Percentiles rank a stretch among this genome's conserved stretches.
Conservation (phyloP, 53 echinoderm and acorn worm genomes). For the Temnopleurus reevesii region DNA sequence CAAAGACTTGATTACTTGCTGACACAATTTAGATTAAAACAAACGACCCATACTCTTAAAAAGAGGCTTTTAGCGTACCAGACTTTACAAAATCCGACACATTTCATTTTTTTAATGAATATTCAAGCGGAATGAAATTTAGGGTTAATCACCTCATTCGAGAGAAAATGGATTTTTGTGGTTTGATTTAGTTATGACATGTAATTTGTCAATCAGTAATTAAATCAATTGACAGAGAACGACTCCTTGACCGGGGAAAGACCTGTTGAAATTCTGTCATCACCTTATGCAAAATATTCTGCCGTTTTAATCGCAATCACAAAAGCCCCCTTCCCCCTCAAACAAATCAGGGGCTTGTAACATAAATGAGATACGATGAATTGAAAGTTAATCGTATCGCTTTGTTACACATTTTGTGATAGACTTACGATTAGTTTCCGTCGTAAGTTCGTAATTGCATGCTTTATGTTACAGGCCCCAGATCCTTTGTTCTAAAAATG, state of each 20-base stretch:
- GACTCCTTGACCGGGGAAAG: background rate
- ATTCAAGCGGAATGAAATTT: no score
- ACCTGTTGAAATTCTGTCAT: background rate
- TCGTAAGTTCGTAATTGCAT: no score
- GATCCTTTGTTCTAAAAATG: background rate
- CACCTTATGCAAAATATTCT: background rate
- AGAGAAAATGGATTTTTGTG: background rate
- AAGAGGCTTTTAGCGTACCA: background rate
- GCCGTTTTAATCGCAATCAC: background rate
- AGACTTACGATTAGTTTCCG: no score
- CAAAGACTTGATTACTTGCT: background rate
- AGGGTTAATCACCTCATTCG: no score
- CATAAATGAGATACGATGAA: no score
- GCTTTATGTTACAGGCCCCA: background rate
- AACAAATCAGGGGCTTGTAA: no score
- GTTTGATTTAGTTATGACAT: background rate
- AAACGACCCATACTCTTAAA: background rate
- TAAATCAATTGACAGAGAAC: constrained; percentile 23
- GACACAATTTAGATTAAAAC: background rate
- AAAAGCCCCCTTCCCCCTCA: background rate
- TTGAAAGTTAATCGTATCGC: no score
- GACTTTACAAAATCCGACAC: background rate
- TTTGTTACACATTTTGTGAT: no score
- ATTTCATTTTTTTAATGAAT: background rate
- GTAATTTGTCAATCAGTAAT: constrained; percentile 43